These are phyloP conservation scores for Balearica regulorum DNA, from an alignment of 2,797 vertebrate genomes.

Conservation along the genomic window DNA sequence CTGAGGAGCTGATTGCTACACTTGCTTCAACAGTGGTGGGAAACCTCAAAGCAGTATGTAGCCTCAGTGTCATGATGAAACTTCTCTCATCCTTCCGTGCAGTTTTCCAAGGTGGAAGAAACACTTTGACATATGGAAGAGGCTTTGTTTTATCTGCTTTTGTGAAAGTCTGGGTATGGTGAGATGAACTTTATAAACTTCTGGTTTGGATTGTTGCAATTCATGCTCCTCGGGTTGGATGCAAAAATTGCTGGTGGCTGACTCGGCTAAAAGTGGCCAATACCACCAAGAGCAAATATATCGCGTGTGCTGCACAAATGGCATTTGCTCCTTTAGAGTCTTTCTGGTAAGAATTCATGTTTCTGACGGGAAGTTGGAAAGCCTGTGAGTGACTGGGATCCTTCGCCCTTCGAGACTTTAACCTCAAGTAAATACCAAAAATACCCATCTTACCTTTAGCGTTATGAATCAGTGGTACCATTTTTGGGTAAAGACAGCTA, in stretches of 20 bases:
- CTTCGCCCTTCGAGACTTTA: background rate
- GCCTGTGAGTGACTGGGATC: background rate
- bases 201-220: background rate
- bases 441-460: background rate
- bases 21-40: background rate
- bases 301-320: rapidly evolving
- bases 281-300: background rate
- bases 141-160: background rate
- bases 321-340: background rate
- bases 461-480: background rate
- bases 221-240: background rate
- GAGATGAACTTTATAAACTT: background rate
- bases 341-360: background rate
- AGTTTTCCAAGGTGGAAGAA: background rate
- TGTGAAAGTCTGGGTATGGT: background rate
- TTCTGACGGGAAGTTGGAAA: background rate
- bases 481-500: background rate
- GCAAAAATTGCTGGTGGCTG: background rate
- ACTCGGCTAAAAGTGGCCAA: background rate
- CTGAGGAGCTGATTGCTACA: background rate
- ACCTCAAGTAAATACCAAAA: background rate
- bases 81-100: background rate
- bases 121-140: background rate
- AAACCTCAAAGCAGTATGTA: background rate
- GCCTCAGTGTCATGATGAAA: background rate